phyloP scores from a whole-genome alignment of 2,113 vertebrate genomes.

The Platysternon megacephalum region DNA sequence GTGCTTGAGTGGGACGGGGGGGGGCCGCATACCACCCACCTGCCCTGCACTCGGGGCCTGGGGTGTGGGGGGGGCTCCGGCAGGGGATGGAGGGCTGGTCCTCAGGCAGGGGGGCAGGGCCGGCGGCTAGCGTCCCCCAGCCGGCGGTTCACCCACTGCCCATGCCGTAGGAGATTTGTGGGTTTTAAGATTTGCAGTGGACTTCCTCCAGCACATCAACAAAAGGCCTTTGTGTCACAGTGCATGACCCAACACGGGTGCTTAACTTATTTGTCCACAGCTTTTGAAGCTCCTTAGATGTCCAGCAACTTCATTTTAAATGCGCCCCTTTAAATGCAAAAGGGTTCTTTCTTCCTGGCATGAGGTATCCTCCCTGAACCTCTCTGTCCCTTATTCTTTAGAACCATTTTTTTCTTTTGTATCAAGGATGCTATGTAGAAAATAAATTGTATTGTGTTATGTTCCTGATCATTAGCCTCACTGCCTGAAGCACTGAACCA shows the following conservation, averaged over 20 bases:
- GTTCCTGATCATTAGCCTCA: neutral
- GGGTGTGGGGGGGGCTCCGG: too few species aligned
- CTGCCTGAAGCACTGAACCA: neutral
- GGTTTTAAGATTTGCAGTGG: neutral
- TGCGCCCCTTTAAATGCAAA: neutral
- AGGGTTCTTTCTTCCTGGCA: neutral
- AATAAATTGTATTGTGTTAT: neutral
- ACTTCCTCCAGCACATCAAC: neutral
- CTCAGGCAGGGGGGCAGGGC: too few species aligned
- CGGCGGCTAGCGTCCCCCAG: too few species aligned
- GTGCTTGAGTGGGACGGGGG: too few species aligned
- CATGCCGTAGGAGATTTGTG: neutral
- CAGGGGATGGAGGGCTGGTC: too few species aligned
- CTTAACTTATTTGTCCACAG: neutral
- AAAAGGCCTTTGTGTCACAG: neutral
- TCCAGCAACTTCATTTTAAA: neutral
- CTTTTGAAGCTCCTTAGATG: neutral
- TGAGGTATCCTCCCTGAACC: neutral
- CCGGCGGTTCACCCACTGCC: too few species aligned
- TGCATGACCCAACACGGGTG: accelerated
- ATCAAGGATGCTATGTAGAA: neutral
- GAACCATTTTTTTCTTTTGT: neutral
- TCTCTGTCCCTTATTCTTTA: neutral
- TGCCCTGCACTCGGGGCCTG: too few species aligned
- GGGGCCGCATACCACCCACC: too few species aligned